These are phyloP conservation scores for Palloptera scutellata DNA, from an alignment of 2,888 invertebrate genomes.

Conservation along the genomic window DNA sequence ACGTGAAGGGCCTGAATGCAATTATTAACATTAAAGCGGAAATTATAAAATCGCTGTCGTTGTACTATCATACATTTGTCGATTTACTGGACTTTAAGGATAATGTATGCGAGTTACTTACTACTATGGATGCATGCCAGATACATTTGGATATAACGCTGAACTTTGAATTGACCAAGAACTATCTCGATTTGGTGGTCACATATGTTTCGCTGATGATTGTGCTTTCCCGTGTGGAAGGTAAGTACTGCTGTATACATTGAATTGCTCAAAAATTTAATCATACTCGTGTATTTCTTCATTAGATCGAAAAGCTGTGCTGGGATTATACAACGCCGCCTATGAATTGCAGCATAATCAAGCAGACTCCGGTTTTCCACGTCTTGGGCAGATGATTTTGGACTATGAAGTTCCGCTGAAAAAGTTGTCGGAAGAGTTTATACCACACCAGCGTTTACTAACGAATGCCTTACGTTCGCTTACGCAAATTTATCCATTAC, in stretches of 20 bases:
- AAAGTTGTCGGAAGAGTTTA: slow-evolving; percentile 95
- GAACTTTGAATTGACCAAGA: slow-evolving; percentile 95
- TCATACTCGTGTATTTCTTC: too few relatives aligned
- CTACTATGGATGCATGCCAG: slow-evolving; percentile 96
- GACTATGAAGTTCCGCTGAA: slow-evolving; percentile 97
- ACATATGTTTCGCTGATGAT: slow-evolving; percentile 97
- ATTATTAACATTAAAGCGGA: slow-evolving; percentile 89
- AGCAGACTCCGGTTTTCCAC: slow-evolving; percentile 90
- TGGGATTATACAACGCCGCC: slow-evolving; percentile 97
- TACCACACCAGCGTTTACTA: slow-evolving; percentile 89
- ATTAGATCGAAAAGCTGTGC: slow-evolving; percentile 89
- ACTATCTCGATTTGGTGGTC: slow-evolving; percentile 92
- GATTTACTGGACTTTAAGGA: slow-evolving; percentile 98
- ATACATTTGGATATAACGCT: slow-evolving; percentile 93
- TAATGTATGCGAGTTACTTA: slow-evolving; percentile 87
- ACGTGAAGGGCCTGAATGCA: slow-evolving; percentile 88
- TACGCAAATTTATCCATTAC: slow-evolving; percentile 83
- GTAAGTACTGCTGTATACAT: too few relatives aligned
- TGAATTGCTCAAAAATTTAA: too few relatives aligned
- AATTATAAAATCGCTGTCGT: slow-evolving; percentile 93
- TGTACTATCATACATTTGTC: slow-evolving; percentile 99
- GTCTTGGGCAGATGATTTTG: slow-evolving; percentile 96
- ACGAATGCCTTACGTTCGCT: slow-evolving; percentile 88
- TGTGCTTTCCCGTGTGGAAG: slow-evolving; percentile 92
- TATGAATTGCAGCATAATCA: slow-evolving; percentile 94